phyloP scores from a whole-genome alignment of 2,113 vertebrate species.

The Centrocercus urophasianus region DNA sequence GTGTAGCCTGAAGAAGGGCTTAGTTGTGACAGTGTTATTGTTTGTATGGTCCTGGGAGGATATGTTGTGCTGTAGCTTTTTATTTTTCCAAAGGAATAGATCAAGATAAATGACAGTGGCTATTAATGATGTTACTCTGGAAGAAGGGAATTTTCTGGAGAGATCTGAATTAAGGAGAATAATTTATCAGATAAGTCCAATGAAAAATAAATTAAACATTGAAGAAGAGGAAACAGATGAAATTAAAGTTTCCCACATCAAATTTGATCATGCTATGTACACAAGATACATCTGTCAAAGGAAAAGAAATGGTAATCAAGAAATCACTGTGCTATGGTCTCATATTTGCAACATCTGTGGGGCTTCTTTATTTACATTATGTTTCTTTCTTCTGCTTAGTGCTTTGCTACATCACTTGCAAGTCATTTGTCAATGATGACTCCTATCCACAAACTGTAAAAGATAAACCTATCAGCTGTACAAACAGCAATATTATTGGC shows the following conservation, averaged over 20 bases:
- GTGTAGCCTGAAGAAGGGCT: background rate
- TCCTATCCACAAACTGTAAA: background rate
- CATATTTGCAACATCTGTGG: background rate
- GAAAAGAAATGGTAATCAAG: background rate
- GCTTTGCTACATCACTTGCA: background rate
- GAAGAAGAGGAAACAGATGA: background rate
- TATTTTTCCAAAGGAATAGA: background rate
- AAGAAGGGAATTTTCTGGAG: background rate
- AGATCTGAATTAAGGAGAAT: background rate
- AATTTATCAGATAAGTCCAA: background rate
- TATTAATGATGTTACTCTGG: background rate
- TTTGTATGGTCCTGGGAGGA: background rate
- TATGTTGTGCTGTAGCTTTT: background rate
- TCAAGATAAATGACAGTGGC: background rate
- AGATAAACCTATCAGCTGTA: background rate
- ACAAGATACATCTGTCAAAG: background rate
- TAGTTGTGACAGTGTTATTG: background rate
- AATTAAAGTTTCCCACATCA: background rate
- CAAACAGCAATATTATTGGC: background rate
- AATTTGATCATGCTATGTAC: background rate
- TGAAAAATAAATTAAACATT: background rate
- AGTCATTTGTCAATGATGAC: background rate
- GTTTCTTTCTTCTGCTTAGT: background rate
- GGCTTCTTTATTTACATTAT: background rate
- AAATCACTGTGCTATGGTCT: background rate